These are phyloP conservation scores for Lottia scabra DNA, from an alignment of 2,888 invertebrate genomes.

Conservation along the genomic window DNA sequence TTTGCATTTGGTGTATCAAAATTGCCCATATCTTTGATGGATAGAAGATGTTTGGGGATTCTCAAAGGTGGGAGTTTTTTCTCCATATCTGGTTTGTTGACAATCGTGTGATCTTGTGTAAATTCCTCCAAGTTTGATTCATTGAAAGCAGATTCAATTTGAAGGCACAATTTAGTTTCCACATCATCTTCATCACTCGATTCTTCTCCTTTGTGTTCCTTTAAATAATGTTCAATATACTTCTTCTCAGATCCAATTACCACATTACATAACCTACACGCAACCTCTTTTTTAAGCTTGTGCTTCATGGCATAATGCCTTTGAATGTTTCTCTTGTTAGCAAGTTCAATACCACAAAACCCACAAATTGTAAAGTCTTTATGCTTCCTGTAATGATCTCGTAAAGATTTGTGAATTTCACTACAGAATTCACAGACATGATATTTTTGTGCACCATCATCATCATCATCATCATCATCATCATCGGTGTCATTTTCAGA, in stretches of 20 bases:
- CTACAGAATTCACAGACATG: not conserved
- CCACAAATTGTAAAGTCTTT: not conserved
- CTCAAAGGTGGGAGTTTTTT: too few relatives aligned
- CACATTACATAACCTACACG: not conserved
- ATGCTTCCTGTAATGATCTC: not conserved
- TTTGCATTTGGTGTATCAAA: too few relatives aligned
- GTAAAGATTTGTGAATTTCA: not conserved
- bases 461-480: not conserved
- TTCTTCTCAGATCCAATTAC: not conserved
- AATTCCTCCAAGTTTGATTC: too few relatives aligned
- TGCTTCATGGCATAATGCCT: not conserved
- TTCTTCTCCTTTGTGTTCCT: not conserved
- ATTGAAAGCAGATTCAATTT: too few relatives aligned
- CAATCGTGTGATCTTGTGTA: too few relatives aligned
- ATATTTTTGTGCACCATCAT: not conserved
- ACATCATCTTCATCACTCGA: too few relatives aligned
- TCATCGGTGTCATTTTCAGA: not conserved
- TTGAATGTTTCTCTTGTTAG: not conserved
- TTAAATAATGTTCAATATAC: not conserved
- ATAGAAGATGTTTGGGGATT: too few relatives aligned
- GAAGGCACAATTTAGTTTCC: too few relatives aligned
- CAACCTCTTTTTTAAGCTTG: not conserved
- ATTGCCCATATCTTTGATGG: too few relatives aligned
- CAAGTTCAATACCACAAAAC: not conserved
- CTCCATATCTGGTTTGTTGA: too few relatives aligned